A percentile compares a stretch with the other conserved stretches of the same genome.
These are phyloP conservation scores for Pontoporia blainvillei DNA, from an alignment of 2,113 vertebrate species.

Conservation along the genomic window DNA sequence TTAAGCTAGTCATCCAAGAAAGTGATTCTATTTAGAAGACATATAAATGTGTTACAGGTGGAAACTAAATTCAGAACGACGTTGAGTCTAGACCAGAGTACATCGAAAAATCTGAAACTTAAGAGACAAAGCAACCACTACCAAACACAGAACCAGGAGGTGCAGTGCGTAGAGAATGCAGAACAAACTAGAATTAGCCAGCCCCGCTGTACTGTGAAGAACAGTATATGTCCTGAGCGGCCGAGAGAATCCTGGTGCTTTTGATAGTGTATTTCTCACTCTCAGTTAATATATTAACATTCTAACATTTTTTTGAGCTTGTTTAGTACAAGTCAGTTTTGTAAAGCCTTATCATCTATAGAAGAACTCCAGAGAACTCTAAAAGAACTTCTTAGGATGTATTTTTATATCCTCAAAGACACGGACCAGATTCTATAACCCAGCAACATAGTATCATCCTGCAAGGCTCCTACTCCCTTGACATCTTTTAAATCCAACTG, in stretches of 20 bases:
- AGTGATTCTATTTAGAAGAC: not conserved
- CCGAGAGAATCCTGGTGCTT: not conserved
- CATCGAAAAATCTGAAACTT: not conserved
- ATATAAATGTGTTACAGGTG: not conserved
- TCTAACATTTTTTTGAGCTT: not conserved
- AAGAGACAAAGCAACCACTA: not conserved
- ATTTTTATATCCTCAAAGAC: not conserved
- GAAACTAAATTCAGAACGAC: not conserved
- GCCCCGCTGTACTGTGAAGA: fast-evolving
- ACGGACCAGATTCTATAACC: not conserved
- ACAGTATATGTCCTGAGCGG: not conserved
- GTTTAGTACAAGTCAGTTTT: not conserved
- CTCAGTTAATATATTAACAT: not conserved
- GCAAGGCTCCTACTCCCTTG: not conserved
- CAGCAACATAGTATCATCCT: not conserved
- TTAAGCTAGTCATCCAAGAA: not conserved
- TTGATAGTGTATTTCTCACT: not conserved
- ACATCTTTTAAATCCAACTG: not conserved
- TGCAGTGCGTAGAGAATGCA: not conserved
- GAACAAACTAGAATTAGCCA: not conserved
- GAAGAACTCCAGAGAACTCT: not conserved
- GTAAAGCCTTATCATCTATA: not conserved
- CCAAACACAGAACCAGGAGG: not conserved
- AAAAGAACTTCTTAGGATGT: not conserved
- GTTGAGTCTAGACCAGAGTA: not conserved